Base-by-base conservation (phyloP, 2,888 invertebrate species). In the Zygothrica quintamaculata region DNA sequence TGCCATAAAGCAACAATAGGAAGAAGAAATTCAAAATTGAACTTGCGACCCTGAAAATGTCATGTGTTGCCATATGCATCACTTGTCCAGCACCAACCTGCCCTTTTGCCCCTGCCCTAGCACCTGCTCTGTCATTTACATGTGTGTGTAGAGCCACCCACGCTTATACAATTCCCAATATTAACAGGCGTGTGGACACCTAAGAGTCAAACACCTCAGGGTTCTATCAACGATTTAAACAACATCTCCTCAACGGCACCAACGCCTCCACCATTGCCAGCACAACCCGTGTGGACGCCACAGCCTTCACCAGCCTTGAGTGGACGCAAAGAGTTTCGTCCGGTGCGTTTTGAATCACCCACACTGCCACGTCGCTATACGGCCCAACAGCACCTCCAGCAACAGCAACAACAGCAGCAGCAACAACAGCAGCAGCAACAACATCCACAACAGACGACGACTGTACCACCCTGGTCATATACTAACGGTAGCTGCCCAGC, bases 281-380 rank as follows among this genome's bases (percentile, higher is more conserved):
- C 94, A 56, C 93, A 93, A 42, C 94, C 96, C 13, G 92, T 96
- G 75, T 97, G 97, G 97, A 94, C 94, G 22, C 96, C 97, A 8
- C 93, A 93, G 78, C 93, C 95, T 29, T 96, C 96, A 86, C 96
- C 96, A 50, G 91, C 93, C 1, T 12, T 79, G 22, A 77, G 79
- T 36, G 94, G 95, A 74, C 93, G 95, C 77, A 96, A 96, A 91
- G 93, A 94, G 89, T 97, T 96, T 92, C 93, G 95, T 66, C 95
- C 97, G 3, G 95, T 97, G 43, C 94, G 92, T 79, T 95, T 95
- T 81, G 94, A 95, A 84, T 94, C 95, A 51, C 95, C 95, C 43
- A 92, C 93, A 51, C 90, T 94, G 73, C 91, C 92, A 52, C 92
- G 94, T 43, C 87, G 88, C 68, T 90, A 89, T 74, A 84, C 89